Evolutionary conservation across 2,888 invertebrate genomes (phyloP).

Genomic region (Acronicta psi): DNA sequence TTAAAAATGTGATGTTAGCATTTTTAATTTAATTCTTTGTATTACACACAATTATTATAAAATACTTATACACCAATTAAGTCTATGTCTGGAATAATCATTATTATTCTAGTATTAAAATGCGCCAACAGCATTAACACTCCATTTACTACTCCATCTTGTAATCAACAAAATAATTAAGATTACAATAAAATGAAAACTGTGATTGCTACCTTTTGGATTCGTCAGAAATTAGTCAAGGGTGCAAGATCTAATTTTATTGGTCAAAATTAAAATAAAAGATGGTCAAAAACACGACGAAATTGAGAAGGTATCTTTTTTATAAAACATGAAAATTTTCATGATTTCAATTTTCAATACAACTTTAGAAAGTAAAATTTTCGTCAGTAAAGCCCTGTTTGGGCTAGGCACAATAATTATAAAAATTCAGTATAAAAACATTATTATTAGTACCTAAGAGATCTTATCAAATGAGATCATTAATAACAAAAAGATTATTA

Average conservation of each 20-base stretch:
- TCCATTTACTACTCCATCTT: neutral
- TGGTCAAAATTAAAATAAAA: conserved; percentile 5
- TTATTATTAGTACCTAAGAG: too few species aligned
- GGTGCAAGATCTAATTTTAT: neutral
- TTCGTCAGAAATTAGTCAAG: conserved; percentile 7
- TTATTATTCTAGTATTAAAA: neutral
- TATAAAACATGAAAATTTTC: too few species aligned
- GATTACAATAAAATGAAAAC: neutral
- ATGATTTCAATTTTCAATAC: too few species aligned
- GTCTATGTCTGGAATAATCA: too few species aligned
- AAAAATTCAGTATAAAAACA: too few species aligned
- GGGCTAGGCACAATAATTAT: neutral
- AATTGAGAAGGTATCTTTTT: too few species aligned
- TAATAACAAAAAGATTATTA: neutral
- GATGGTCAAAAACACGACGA: conserved; percentile 1
- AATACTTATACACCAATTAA: too few species aligned
- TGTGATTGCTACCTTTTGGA: conserved; percentile 6
- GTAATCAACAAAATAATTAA: too few species aligned
- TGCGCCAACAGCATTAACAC: neutral
- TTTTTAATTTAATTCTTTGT: neutral
- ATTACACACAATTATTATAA: too few species aligned
- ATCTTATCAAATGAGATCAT: conserved; percentile 1
- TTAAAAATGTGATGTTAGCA: neutral
- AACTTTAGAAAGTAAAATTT: too few species aligned
- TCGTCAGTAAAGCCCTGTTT: too few species aligned